Percentiles rank a stretch among this genome's conserved stretches.
Evolutionary conservation across 2,888 invertebrate species (phyloP).

Genomic region (Pyralis farinalis): DNA sequence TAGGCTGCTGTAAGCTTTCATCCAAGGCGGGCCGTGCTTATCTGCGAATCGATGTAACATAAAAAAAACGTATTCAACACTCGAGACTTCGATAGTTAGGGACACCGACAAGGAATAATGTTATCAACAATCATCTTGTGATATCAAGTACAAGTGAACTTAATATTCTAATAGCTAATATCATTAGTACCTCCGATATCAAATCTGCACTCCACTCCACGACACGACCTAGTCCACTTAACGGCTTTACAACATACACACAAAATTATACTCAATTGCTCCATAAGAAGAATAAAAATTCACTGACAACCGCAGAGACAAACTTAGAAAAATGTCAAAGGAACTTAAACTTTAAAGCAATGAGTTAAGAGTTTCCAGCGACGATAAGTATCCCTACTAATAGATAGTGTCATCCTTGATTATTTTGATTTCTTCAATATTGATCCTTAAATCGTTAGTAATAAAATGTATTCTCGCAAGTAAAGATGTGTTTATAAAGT

Average conservation of each 20-base stretch:
- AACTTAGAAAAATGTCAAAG: not conserved
- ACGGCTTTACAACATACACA: not conserved
- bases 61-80: too few species aligned
- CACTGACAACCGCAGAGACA: not conserved
- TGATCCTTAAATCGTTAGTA: not conserved
- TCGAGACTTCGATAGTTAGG: too few species aligned
- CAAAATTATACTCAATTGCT: not conserved
- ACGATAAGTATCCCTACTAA: not conserved
- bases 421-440: not conserved
- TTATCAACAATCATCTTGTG: not conserved
- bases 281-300: constrained; percentile 5
- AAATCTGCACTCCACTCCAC: not conserved
- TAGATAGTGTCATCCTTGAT: constrained; percentile 1
- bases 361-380: not conserved
- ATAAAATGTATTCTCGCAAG: not conserved
- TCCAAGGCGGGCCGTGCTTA: too few species aligned
- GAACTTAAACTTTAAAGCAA: not conserved
- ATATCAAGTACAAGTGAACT: constrained; percentile 5
- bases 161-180: constrained; percentile 7
- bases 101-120: not conserved
- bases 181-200: constrained; percentile 5
- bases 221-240: not conserved
- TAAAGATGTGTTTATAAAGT: not conserved
- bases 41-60: too few species aligned
- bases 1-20: too few species aligned